These are phyloP conservation scores for Anolis apletophallus DNA, from an alignment of 2,797 vertebrate genomes.

Conservation along the genomic window DNA sequence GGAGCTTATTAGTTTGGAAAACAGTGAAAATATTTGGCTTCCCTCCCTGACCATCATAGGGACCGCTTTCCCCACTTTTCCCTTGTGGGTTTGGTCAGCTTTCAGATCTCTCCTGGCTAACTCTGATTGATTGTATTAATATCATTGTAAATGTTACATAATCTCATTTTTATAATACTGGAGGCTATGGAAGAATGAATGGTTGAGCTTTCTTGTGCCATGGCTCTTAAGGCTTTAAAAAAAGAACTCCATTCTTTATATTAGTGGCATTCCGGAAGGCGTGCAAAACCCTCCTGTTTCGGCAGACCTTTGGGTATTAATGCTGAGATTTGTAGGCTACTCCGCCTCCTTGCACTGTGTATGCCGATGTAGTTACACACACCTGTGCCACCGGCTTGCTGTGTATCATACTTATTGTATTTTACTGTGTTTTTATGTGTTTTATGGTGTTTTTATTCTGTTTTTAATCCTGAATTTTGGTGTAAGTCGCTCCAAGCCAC, in stretches of 20 bases:
- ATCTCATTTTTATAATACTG: conserved; percentile 58
- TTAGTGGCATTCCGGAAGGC: no score
- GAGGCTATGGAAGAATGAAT: conserved; percentile 44
- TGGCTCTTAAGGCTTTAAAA: conserved; percentile 43
- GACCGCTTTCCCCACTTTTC: conserved; percentile 68
- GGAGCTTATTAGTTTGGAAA: conserved; percentile 67
- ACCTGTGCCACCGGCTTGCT: no score
- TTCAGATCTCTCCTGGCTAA: conserved; percentile 63
- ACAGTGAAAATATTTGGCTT: conserved; percentile 70
- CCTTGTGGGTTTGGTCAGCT: conserved; percentile 55
- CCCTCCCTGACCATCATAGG: conserved; percentile 67
- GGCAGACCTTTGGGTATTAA: no score
- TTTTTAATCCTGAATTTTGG: no score
- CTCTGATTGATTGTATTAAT: conserved; percentile 76
- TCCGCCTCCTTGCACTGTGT: no score
- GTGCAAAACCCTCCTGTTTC: no score
- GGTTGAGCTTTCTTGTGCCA: conserved; percentile 62
- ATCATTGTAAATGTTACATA: conserved; percentile 76
- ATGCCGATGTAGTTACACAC: no score
- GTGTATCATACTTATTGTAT: no score
- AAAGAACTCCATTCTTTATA: not conserved
- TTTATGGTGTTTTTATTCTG: no score
- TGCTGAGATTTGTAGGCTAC: no score
- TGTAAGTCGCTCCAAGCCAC: no score
- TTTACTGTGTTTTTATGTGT: no score